Evolutionary conservation across 2,888 invertebrate species (phyloP).

Genomic region (Anticlea derivata): DNA sequence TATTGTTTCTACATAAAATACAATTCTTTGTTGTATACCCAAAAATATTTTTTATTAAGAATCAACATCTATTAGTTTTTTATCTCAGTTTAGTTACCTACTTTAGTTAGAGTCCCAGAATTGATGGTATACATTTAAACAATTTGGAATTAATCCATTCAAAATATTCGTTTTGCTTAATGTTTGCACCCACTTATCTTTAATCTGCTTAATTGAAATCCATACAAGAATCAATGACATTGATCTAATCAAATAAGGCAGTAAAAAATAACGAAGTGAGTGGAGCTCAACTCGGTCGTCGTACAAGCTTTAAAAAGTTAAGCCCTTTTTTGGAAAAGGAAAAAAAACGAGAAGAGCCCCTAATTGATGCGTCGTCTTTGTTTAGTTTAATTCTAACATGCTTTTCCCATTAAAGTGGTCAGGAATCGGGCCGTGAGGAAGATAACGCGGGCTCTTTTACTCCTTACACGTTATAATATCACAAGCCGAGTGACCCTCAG

Average conservation of each 20-base stretch:
- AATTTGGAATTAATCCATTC: not conserved
- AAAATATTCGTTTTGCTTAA: not conserved
- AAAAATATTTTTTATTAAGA: too few relatives aligned
- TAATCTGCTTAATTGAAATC: slow-evolving; percentile 77
- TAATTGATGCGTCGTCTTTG: slow-evolving; percentile 85
- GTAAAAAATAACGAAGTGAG: slow-evolving; percentile 75
- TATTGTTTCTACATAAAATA: too few relatives aligned
- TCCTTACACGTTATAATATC: slow-evolving; percentile 82
- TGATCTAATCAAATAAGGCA: slow-evolving; percentile 78
- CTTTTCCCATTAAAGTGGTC: slow-evolving; percentile 84
- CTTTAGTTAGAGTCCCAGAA: too few relatives aligned
- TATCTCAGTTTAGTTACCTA: too few relatives aligned
- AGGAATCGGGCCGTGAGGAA: slow-evolving; percentile 76
- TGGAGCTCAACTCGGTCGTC: slow-evolving; percentile 69
- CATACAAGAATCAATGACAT: slow-evolving; percentile 78
- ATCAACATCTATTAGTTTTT: too few relatives aligned
- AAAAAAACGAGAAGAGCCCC: slow-evolving; percentile 68
- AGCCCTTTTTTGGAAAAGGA: slow-evolving; percentile 70
- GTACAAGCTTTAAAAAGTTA: slow-evolving; percentile 77
- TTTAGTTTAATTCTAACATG: slow-evolving; percentile 85
- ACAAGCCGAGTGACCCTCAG: slow-evolving; percentile 63
- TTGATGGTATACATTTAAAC: too few relatives aligned
- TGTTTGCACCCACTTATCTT: slow-evolving; percentile 54
- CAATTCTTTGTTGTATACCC: too few relatives aligned
- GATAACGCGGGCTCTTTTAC: slow-evolving; percentile 82